phyloP scores from a whole-genome alignment of 2,113 vertebrate genomes.

The Hemiprocne comata region DNA sequence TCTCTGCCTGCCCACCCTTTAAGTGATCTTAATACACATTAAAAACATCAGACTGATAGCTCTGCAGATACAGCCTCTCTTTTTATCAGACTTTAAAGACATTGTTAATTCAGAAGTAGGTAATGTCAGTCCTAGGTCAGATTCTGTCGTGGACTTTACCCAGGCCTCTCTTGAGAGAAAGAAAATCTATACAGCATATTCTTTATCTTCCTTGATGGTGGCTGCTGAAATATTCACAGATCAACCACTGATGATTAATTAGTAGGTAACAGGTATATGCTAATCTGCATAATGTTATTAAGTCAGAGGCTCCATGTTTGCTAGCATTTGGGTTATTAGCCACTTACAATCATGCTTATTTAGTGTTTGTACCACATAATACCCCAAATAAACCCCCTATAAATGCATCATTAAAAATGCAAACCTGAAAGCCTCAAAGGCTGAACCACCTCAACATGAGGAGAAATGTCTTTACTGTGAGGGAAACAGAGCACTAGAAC shows the following conservation, averaged over 20 bases:
- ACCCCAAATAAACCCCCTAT: background rate
- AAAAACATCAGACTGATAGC: background rate
- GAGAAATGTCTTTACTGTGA: no score
- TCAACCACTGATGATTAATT: conserved; percentile 24
- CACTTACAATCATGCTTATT: background rate
- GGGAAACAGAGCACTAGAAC: no score
- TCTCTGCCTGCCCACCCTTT: background rate
- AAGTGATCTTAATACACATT: background rate
- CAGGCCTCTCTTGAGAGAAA: background rate
- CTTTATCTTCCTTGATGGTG: conserved; percentile 21
- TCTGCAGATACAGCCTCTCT: background rate
- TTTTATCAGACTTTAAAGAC: background rate
- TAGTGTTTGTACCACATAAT: background rate
- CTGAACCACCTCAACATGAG: background rate
- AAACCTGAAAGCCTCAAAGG: background rate
- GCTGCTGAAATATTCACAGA: conserved; percentile 40
- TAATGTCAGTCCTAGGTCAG: background rate
- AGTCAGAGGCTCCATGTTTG: background rate
- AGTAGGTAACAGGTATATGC: background rate
- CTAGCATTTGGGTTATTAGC: background rate
- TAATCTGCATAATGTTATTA: background rate
- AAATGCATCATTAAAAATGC: background rate
- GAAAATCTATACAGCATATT: conserved; percentile 45
- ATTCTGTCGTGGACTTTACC: conserved; percentile 14
- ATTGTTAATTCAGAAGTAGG: conserved; percentile 29